A percentile compares a stretch with the other conserved stretches of the same genome.
phyloP scores from a whole-genome alignment of 2,888 invertebrate species.

The Chalcis sispes region DNA sequence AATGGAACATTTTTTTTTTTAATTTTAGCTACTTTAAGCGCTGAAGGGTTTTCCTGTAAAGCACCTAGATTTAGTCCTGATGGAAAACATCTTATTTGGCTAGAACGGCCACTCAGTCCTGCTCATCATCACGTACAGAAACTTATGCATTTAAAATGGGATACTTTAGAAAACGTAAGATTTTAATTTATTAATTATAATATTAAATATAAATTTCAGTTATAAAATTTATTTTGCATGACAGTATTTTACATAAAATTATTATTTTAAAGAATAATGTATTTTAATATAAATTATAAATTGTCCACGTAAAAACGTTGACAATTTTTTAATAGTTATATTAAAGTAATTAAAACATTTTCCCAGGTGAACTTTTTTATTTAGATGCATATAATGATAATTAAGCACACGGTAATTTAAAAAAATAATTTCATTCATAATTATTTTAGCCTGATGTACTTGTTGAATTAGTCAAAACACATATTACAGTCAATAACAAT shows the following conservation, averaged over 20 bases:
- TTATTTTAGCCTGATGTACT: conserved; percentile 73
- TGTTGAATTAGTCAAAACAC: conserved; percentile 79
- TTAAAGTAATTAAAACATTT: too few species aligned
- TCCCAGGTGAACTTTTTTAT: too few species aligned
- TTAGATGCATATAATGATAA: too few species aligned
- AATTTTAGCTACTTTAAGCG: conserved; percentile 74
- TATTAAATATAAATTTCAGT: too few species aligned
- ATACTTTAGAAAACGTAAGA: conserved; percentile 65
- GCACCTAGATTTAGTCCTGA: conserved; percentile 82
- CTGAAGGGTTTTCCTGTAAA: conserved; percentile 78
- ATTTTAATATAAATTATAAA: too few species aligned
- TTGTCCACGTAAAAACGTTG: too few species aligned
- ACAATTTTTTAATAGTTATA: neutral
- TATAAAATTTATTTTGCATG: too few species aligned
- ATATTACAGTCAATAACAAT: conserved; percentile 75
- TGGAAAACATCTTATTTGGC: conserved; percentile 82
- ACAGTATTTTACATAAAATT: too few species aligned
- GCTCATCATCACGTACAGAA: conserved; percentile 84
- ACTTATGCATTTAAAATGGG: conserved; percentile 78
- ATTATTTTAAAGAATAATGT: neutral
- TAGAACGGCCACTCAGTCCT: conserved; percentile 83
- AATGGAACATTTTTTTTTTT: too few species aligned
- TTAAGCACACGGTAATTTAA: too few species aligned
- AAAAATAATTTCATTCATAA: too few species aligned
- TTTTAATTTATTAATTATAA: too few species aligned